Conservation (phyloP, 1,140 invertebrate species). For the Philotrypesis tridentata region DNA sequence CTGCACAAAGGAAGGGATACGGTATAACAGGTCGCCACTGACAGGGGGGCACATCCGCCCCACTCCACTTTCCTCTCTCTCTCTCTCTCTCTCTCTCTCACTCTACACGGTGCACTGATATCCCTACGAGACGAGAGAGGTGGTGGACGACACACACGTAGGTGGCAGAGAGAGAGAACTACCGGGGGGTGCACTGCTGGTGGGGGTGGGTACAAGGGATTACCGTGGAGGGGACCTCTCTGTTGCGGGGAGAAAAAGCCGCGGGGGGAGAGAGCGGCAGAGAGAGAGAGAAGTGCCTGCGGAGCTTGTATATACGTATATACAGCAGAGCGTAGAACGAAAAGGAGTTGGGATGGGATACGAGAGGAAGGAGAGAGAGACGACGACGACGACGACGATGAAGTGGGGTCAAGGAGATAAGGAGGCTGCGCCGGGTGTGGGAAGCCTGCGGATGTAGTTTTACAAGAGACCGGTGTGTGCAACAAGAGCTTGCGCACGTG, state of each 20-base stretch:
- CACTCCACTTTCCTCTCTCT: background rate
- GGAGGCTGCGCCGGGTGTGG: background rate
- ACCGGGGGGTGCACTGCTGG: background rate
- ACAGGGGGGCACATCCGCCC: background rate
- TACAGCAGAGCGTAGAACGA: background rate
- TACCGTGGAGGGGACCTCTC: background rate
- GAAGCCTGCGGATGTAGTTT: too few species aligned
- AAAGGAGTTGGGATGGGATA: background rate
- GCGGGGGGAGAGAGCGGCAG: background rate
- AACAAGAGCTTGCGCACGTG: too few species aligned
- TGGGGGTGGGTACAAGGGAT: background rate
- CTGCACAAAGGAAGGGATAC: too few species aligned
- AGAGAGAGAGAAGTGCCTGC: too few species aligned
- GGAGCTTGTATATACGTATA: background rate
- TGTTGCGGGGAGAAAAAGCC: background rate
- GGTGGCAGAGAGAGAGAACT: background rate
- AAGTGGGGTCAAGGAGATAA: background rate
- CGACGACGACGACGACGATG: too few species aligned
- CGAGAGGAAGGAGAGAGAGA: background rate
- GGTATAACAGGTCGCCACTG: background rate
- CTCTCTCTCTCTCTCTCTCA: too few species aligned
- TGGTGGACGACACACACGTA: background rate
- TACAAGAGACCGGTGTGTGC: too few species aligned
- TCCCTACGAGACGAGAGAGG: background rate
- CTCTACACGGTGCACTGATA: too few species aligned